Base-by-base conservation (phyloP, 1,140 invertebrate genomes). In the Ylistrum balloti region DNA sequence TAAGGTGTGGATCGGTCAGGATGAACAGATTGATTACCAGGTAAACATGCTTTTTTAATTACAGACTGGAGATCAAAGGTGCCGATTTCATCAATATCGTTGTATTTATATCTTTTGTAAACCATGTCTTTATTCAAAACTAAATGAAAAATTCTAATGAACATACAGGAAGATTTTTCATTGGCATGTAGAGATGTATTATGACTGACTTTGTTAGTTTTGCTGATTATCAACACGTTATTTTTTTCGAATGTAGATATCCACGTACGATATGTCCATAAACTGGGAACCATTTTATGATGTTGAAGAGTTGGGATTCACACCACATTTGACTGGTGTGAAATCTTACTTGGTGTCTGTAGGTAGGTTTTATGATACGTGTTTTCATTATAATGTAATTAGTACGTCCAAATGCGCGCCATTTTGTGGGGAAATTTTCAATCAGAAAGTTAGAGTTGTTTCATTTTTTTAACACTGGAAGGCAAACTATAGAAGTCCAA, bases 221-320 rank as follows among this genome's bases (percentile, higher is more conserved):
- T n/a, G n/a, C n/a, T n/a, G n/a, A n/a, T n/a, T n/a, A n/a, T n/a
- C n/a, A n/a, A n/a, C n/a, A n/a, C 13, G 35, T 38, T 13, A 38
- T 38, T 7, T 7, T 56, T 56, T 56, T 20, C 13, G 13, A 11
- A 10, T 56, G 9, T 17, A 56, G 92, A 88, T 91, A 3, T 91
- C 91, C n/a, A 89, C 33, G 17, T 90, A 86, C 33, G 89, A 92
- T 28, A 45, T 94, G 48, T 91, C 90, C 22, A 86, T 93, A 5
- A 88, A 90, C 32, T 94, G 93, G 93, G 90, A 91, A 20, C 56
- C 86, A n/a, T 94, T 94, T 86, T 74, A n/a, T 28, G 93, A 94
- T 88, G 88, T 93, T 22, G 93, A 94, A 32, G 93, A 92, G 85
- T 33, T 88, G 3, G 45, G 41, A 11, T 33, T 13, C n/a, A 88